phyloP scores from a whole-genome alignment of 2,113 vertebrate genomes.

The Ageneiosus marmoratus region DNA sequence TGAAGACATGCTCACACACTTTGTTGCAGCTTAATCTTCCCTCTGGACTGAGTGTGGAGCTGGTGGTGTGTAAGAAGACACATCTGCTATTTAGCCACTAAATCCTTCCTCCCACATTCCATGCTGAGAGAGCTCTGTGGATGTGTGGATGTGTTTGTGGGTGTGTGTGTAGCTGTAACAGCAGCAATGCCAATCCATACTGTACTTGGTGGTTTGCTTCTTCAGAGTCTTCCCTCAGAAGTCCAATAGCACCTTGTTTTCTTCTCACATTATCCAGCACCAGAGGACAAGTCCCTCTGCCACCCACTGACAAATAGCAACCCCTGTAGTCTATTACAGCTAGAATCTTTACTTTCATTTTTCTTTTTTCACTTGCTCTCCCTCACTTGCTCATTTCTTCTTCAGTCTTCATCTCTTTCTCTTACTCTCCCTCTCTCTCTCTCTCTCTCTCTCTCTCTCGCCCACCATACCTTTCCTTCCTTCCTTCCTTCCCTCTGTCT shows the following conservation, averaged over 20 bases:
- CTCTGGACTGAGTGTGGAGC: constrained; percentile 10
- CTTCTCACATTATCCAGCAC: constrained; percentile 36
- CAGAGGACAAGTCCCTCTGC: constrained; percentile 15
- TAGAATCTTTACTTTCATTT: constrained; percentile 32
- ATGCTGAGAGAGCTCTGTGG: not conserved
- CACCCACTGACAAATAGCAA: constrained; percentile 44
- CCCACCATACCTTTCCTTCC: not conserved
- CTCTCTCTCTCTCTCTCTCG: not conserved
- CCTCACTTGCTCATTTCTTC: not conserved
- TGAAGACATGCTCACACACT: not conserved
- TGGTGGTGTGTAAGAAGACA: constrained; percentile 6
- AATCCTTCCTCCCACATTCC: constrained; percentile 33
- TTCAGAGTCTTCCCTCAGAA: constrained; percentile 44
- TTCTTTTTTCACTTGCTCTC: constrained; percentile 19
- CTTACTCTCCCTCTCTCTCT: not conserved
- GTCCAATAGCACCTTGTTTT: constrained; percentile 36
- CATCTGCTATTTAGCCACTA: constrained; percentile 16
- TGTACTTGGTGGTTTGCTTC: constrained; percentile 31
- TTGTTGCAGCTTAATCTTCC: constrained; percentile 29
- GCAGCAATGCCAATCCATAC: not conserved
- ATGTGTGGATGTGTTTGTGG: not conserved
- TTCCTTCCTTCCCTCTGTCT: not conserved
- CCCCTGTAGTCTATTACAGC: constrained; percentile 39
- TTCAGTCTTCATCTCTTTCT: not conserved
- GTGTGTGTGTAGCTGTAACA: not conserved